Evolutionary conservation across 2,797 vertebrate genomes (phyloP), one percentile per base, ranked within the genome.

Genomic region (Numenius phaeopus): DNA sequence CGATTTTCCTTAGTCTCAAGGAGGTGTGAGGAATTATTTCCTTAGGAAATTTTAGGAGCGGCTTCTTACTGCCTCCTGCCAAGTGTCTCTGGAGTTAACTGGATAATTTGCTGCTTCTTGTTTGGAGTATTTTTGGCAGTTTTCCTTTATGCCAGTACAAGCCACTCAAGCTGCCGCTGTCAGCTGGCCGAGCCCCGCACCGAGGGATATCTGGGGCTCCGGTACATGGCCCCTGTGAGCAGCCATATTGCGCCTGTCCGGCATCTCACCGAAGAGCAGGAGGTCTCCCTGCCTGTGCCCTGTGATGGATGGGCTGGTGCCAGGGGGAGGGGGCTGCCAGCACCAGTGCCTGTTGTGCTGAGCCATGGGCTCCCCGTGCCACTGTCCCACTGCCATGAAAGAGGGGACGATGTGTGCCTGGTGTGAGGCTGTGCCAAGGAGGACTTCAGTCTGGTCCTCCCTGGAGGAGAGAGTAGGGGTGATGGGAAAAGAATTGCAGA

Each of bases 141-240:
- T 92, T 94, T 89, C 93, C 96, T 96, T 42, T 29, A 40, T 93
- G 96, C 90, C 91, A 89, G 80, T 87, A 94, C 39, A 89, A 87
- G 77, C 94, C 90, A 58, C 91, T 97, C 78, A 86, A 94, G 96
- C 90, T 95, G 91, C 88, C 23, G 0, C 80, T 82, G 90, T 94
- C 94, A 94, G 92, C 95, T 96, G 96, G 93, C 95, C 3, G 16
- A 91, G 94, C 80, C 37, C 80, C 4, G 72, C 77, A 92, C 90
- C 0, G 7, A 61, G 94, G 61, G 58, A 76, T 85, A 89, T 87
- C 90, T 95, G 94, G 71, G 87, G 92, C 95, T 89, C 65, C 0
- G 3, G 78, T 83, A 93, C 13, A 5, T 5, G 67, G 49, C 62
- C 57, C 75, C 78, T 4, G 0, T 12, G n/a, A 75, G 82, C 93